These are phyloP conservation scores for Blennius ocellaris DNA, from an alignment of 2,113 vertebrate genomes.

Conservation along the genomic window DNA sequence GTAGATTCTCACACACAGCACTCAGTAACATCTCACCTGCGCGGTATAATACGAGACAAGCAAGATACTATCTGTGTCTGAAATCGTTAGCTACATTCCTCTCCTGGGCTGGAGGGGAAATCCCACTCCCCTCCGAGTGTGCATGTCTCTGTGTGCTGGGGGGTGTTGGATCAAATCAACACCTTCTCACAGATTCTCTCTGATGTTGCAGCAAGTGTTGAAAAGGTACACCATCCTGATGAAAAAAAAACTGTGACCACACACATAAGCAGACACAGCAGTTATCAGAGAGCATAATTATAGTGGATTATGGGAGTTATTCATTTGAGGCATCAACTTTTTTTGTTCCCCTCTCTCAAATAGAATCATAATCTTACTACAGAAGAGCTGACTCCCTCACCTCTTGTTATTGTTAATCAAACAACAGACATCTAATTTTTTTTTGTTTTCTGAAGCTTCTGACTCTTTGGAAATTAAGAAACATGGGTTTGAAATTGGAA, in stretches of 20 bases:
- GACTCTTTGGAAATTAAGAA: slow-evolving; percentile 55
- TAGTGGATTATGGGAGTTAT: background rate
- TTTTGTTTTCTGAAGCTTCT: slow-evolving; percentile 38
- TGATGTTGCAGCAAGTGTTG: slow-evolving; percentile 61
- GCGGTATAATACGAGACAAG: slow-evolving; percentile 18
- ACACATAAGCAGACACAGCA: slow-evolving; percentile 40
- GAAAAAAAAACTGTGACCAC: slow-evolving; percentile 41
- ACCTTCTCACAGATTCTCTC: slow-evolving; percentile 58
- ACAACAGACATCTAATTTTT: slow-evolving; percentile 5
- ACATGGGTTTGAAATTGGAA: slow-evolving; percentile 47
- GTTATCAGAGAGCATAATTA: slow-evolving; percentile 26
- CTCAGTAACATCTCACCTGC: slow-evolving; percentile 15
- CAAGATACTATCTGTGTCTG: slow-evolving; percentile 53
- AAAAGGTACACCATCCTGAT: slow-evolving; percentile 47
- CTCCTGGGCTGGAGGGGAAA: slow-evolving; percentile 50
- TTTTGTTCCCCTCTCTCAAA: background rate
- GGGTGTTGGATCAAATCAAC: slow-evolving; percentile 63
- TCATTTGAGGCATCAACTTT: slow-evolving; percentile 10
- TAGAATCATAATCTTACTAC: background rate
- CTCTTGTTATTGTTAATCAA: background rate
- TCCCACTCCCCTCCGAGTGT: slow-evolving; percentile 49
- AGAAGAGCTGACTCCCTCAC: slow-evolving; percentile 14
- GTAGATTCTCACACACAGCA: background rate
- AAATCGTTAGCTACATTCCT: slow-evolving; percentile 65
- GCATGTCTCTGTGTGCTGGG: slow-evolving; percentile 29